Evolutionary conservation across 2,888 invertebrate species (phyloP), one percentile per base, ranked within the genome.

Genomic region (Cheilosia urbana): DNA sequence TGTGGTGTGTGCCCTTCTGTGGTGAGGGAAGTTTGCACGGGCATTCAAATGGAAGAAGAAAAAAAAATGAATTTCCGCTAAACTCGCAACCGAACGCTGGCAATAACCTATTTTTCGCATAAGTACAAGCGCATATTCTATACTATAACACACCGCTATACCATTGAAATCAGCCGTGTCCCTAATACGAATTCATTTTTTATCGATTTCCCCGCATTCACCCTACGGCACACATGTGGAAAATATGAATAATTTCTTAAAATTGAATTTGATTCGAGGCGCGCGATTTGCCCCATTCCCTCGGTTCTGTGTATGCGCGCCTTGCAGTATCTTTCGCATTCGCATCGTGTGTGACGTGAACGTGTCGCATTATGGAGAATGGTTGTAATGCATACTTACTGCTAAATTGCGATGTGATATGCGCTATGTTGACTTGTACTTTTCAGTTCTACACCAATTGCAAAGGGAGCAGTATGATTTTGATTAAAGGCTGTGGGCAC

Each of bases 231-330:
- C 77, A 65, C 62, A 84, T 83, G 58, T 76, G 73, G 62, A 21
- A 60, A 71, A 75, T 84, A 84, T 80, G 80, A 80, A 84, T 84
- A 84, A 80, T 80, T 84, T 71, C 75, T 80, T 80, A 71, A 76
- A 84, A 80, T 84, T 80, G 84, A 84, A 80, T 80, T 84, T 84
- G 69, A 84, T 71, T 81, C 63, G 53, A 37, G 34, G 75, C 49
- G 75, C 69, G 62, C 55, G 62, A 80, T 63, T 62, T 73, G 30
- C 42, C 72, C 19, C 15, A 40, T 66, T 66, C 40, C 42, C n/a
- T 27, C 13, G 47, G 45, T 34, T 17, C 17, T 6, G 1, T 13
- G 17, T 19, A 19, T 45, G 30, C 58, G 57, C 75, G 53, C 47
- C 66, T 66, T 82, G 71, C 65, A 77, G 72, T 71, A 65, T 71